Evolutionary conservation across 1,140 invertebrate genomes (phyloP).

Genomic region (Trypoxylus dichotomus): DNA sequence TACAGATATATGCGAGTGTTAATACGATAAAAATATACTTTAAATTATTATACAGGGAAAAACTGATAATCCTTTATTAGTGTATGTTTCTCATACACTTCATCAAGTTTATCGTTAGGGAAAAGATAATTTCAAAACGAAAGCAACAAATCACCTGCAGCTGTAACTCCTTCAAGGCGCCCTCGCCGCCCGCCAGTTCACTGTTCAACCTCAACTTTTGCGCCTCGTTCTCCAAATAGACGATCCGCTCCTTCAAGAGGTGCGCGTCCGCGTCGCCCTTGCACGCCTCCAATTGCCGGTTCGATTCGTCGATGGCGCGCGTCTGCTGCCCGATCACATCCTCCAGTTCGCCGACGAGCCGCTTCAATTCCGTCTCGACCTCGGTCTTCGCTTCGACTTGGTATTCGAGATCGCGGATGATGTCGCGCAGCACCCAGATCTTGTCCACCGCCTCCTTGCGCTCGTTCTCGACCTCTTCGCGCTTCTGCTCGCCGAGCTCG

Average conservation of each 20-base stretch:
- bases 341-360: slow-evolving; percentile 55
- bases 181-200: slow-evolving; percentile 60
- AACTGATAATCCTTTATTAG: too few relatives aligned
- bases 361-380: slow-evolving; percentile 53
- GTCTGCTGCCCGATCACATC: slow-evolving; percentile 57
- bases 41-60: too few relatives aligned
- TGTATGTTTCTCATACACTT: too few relatives aligned
- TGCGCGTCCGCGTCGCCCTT: slow-evolving; percentile 57
- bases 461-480: slow-evolving; percentile 64
- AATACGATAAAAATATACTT: too few relatives aligned
- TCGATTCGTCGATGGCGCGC: slow-evolving; percentile 58
- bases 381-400: slow-evolving; percentile 66
- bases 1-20: too few relatives aligned
- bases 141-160: slow-evolving; percentile 43
- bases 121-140: background rate
- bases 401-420: slow-evolving; percentile 73
- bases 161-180: slow-evolving; percentile 59
- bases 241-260: slow-evolving; percentile 58
- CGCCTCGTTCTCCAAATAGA: slow-evolving; percentile 61
- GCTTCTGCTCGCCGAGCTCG: slow-evolving; percentile 60
- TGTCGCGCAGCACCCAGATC: slow-evolving; percentile 70
- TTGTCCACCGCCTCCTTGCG: slow-evolving; percentile 72
- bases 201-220: slow-evolving; percentile 59
- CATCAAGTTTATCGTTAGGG: too few relatives aligned
- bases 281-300: slow-evolving; percentile 57